A percentile compares a stretch with the other conserved stretches of the same genome.
phyloP scores from a whole-genome alignment of 2,113 vertebrate genomes.

The Toxotes jaculatrix region DNA sequence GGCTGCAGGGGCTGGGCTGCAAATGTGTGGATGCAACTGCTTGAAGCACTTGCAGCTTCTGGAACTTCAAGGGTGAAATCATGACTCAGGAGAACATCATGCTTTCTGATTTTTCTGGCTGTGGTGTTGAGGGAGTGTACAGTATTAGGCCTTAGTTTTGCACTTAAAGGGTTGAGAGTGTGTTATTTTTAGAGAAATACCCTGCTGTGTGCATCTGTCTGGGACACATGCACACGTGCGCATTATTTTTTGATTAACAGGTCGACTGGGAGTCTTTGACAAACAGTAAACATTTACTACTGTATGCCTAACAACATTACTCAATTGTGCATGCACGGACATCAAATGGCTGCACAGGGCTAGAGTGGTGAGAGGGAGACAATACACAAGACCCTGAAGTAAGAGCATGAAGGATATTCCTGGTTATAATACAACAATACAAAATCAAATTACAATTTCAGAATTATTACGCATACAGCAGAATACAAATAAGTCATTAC shows the following conservation, averaged over 20 bases:
- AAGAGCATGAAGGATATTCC: conserved; percentile 25
- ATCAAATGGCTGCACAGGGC: conserved; percentile 51
- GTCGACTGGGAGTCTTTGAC: conserved; percentile 29
- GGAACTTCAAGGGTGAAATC: conserved; percentile 57
- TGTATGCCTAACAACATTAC: conserved; percentile 43
- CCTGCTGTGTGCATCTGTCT: neutral
- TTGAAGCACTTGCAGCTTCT: conserved; percentile 58
- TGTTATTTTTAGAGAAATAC: conserved; percentile 1
- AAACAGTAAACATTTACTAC: conserved; percentile 60
- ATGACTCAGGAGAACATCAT: conserved; percentile 67
- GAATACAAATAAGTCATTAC: conserved; percentile 43
- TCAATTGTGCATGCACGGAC: conserved; percentile 61
- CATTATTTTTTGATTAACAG: conserved; percentile 44
- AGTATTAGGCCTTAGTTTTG: conserved; percentile 31
- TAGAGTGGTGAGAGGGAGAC: conserved; percentile 15
- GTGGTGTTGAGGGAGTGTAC: conserved; percentile 27
- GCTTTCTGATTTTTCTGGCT: conserved; percentile 39
- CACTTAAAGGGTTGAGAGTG: conserved; percentile 18
- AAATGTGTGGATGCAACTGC: conserved; percentile 55
- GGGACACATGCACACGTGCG: conserved; percentile 20
- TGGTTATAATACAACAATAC: conserved; percentile 5
- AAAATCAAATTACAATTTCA: conserved; percentile 36
- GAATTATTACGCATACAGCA: neutral
- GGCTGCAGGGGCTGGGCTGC: conserved; percentile 53
- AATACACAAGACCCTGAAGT: conserved; percentile 22